phyloP scores from a whole-genome alignment of 1,140 invertebrate species.

The Aphelinus atriplicis region DNA sequence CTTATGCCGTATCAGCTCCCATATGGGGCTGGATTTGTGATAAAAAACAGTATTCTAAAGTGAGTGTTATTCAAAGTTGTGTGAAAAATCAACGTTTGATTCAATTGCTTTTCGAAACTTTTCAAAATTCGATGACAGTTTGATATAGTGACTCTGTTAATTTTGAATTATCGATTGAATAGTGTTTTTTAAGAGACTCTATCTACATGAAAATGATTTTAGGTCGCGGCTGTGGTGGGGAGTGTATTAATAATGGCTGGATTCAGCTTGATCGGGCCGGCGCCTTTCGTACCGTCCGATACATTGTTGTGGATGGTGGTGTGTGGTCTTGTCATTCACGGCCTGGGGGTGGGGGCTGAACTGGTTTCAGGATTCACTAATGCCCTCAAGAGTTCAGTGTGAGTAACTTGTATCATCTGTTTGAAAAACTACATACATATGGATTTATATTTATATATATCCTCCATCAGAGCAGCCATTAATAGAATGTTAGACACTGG shows the following conservation, averaged over 20 bases:
- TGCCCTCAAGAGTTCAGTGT: slow-evolving; percentile 80
- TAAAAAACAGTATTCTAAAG: slow-evolving; percentile 72
- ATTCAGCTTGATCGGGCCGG: slow-evolving; percentile 80
- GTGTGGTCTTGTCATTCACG: slow-evolving; percentile 77
- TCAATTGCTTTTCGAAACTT: no score
- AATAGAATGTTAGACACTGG: no score
- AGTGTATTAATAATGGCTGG: slow-evolving; percentile 73
- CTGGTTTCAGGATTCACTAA: slow-evolving; percentile 86
- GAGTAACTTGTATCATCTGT: slow-evolving; percentile 48
- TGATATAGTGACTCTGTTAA: no score
- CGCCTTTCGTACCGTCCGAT: slow-evolving; percentile 73
- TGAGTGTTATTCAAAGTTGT: slow-evolving; percentile 18
- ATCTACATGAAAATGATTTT: no score
- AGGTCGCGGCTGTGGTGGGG: slow-evolving; percentile 74
- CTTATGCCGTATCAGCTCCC: slow-evolving; percentile 84
- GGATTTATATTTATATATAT: no score
- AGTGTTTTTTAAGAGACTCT: no score
- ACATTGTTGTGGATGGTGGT: slow-evolving; percentile 78
- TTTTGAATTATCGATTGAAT: no score
- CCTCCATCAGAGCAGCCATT: no score
- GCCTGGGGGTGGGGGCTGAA: slow-evolving; percentile 82
- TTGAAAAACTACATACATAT: no score
- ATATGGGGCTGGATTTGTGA: slow-evolving; percentile 85
- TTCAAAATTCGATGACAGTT: no score
- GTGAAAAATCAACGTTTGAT: no score